Base-by-base conservation (phyloP, 23 tunicate species). In the Trididemnum nubilum region DNA sequence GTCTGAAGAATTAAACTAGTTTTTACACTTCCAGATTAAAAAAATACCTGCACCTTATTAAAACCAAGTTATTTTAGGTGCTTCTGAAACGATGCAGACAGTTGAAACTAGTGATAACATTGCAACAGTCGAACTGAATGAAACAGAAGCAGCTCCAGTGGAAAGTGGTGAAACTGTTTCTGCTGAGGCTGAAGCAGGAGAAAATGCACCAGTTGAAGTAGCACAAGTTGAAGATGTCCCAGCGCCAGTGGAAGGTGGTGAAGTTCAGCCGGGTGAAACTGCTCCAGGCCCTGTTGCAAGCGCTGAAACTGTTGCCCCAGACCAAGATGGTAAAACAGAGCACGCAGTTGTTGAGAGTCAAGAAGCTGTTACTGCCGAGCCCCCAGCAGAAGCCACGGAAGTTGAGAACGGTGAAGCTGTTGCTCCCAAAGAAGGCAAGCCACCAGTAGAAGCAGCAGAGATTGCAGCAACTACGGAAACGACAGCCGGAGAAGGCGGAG, bases 101-200 rank as follows among this genome's bases (percentile, higher is more conserved):
- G 38, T 67, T 32, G 74, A 67, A n/a, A 67, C 74, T 67, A 33
- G 15, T 67, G 74, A 67, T 30, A 24, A 5, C 7, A n/a, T n/a
- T 21, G 27, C 4, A 28, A 23, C 69, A 4, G 24, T 63, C 7
- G 23, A 24, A 18, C 7, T 23, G 25, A 28, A 63, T 19, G 23
- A 63, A 63, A 28, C 7, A 63, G 25, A 21, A 4, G 27, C 69
- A 63, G 28, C 7, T 15, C 7, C 28, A 63, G 69, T 23, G 19
- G 69, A 23, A 23, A 63, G 7, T 19, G 69, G 28, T 23, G 28
- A 63, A 4, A 18, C 28, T 15, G 69, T 23, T 63, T 7, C 69
- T 18, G 28, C 69, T 18, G 27, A 4, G 4, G 28, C n/a, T n/a
- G n/a, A 21, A 19, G 4, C 28, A 15, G 69, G 28, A 15, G 23